Evolutionary conservation across 2,113 vertebrate genomes (phyloP), one percentile per base, ranked within the genome.

Genomic region (Eidolon helvum): DNA sequence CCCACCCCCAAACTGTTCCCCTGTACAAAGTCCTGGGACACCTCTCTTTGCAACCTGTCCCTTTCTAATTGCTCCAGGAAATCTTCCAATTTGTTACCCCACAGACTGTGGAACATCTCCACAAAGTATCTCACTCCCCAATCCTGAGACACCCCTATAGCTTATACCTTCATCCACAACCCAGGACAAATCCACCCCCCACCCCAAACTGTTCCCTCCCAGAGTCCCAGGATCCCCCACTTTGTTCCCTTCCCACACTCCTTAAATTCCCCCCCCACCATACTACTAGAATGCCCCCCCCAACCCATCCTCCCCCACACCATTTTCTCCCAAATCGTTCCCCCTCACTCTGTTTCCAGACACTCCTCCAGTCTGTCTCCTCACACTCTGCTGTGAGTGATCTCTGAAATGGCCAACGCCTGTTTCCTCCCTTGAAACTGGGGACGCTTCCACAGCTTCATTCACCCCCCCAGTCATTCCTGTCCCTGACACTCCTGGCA

Each of bases 151-250:
- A 79, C 12, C 28, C 61, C 66, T 53, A 92, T 0, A 57, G 53
- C 45, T 38, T 57, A 38, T 55, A 65, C 55, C 53, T 91, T 66
- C 26, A 87, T 2, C 35, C 43, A 78, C 18, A 89, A 55, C 43
- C 45, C 94, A 94, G 53, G 26, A 94, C 71, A 89, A 96, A 92
- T n/a, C 11, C 48, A 48, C 48, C 50, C 90, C 94, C 63, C 38
- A 28, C 95, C 61, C 38, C 26, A 92, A 85, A n/a, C 16, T 75
- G 48, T 35, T 88, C 91, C 95, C 93, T 74, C 97, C 91, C 97
- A 86, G 79, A 92, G 59, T 82, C 96, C 96, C 90, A 96, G 75
- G 75, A 90, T 11, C 11, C 88, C 90, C 50, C 65, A 92, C 69
- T 4, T 3, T 53, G 14, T 22, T 71, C 80, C 38, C 55, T 53